Evolutionary conservation across 2,113 vertebrate species (phyloP).

Genomic region (Psittacula cyanocephala): DNA sequence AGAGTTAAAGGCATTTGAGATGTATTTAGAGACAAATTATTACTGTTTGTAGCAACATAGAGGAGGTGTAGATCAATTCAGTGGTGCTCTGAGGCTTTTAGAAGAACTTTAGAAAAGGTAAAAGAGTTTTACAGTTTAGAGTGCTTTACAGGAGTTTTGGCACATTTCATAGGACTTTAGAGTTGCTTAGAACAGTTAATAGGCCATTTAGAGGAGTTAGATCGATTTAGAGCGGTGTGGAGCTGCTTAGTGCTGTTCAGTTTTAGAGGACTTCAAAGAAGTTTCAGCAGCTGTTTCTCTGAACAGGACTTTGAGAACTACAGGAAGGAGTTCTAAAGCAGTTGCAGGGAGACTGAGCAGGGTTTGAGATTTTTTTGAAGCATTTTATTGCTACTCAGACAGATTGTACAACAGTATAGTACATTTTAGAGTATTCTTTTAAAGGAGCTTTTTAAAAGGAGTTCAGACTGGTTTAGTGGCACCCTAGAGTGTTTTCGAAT

Average conservation of each 20-base stretch:
- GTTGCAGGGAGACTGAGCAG: not conserved
- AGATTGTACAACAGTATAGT: not conserved
- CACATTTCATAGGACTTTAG: not conserved
- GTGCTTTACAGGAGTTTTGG: not conserved
- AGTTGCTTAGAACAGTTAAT: not conserved
- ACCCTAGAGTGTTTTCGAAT: not conserved
- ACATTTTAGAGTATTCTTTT: not conserved
- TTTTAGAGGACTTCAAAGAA: not conserved
- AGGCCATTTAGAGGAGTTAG: not conserved
- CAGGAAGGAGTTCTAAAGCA: not conserved
- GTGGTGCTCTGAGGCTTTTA: not conserved
- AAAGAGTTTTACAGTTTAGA: not conserved
- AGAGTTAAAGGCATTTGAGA: not conserved
- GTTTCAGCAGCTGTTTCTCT: not conserved
- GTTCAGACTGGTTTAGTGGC: not conserved
- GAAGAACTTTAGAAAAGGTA: not conserved
- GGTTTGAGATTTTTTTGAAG: not conserved
- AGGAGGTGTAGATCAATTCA: not conserved
- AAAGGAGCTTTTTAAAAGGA: not conserved
- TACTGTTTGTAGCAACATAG: not conserved
- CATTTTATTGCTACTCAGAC: not conserved
- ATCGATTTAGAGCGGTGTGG: not conserved
- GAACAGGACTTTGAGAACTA: not conserved
- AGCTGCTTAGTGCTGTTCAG: not conserved
- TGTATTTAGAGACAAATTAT: not conserved